phyloP scores from a whole-genome alignment of 2,113 vertebrate genomes.

The Cheilinus undulatus region DNA sequence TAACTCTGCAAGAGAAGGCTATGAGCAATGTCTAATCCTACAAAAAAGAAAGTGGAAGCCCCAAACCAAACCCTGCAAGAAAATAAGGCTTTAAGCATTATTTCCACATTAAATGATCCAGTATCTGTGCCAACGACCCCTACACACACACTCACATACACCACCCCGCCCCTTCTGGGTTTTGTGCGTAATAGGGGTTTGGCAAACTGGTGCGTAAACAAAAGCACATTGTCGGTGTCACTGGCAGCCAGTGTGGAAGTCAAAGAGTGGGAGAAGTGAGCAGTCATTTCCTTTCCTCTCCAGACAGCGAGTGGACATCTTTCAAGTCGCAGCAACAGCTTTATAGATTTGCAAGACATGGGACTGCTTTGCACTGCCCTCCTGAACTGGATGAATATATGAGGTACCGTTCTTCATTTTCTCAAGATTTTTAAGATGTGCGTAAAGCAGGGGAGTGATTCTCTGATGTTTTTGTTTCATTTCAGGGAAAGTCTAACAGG shows the following conservation, averaged over 20 bases:
- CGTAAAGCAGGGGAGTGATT: background rate
- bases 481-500: background rate
- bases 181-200: slow-evolving; percentile 68
- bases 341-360: slow-evolving; percentile 11
- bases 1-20: too few species aligned
- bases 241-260: slow-evolving; percentile 51
- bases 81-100: slow-evolving; percentile 11
- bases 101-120: slow-evolving; percentile 23
- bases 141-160: background rate
- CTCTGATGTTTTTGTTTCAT: slow-evolving; percentile 21
- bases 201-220: slow-evolving; percentile 78
- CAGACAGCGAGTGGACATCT: slow-evolving; percentile 23
- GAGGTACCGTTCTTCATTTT: slow-evolving; percentile 25
- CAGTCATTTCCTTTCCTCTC: slow-evolving; percentile 28
- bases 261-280: slow-evolving; percentile 34
- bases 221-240: slow-evolving; percentile 80
- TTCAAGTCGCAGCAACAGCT: background rate
- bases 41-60: too few species aligned
- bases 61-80: too few species aligned
- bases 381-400: slow-evolving; percentile 19
- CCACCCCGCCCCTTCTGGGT: slow-evolving; percentile 27
- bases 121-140: slow-evolving; percentile 9
- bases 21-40: too few species aligned
- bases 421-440: background rate
- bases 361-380: slow-evolving; percentile 5